Percentiles rank a stretch among this genome's conserved stretches.
Conservation (phyloP, 2,888 invertebrate species). For the Trachelus iudaicus region DNA sequence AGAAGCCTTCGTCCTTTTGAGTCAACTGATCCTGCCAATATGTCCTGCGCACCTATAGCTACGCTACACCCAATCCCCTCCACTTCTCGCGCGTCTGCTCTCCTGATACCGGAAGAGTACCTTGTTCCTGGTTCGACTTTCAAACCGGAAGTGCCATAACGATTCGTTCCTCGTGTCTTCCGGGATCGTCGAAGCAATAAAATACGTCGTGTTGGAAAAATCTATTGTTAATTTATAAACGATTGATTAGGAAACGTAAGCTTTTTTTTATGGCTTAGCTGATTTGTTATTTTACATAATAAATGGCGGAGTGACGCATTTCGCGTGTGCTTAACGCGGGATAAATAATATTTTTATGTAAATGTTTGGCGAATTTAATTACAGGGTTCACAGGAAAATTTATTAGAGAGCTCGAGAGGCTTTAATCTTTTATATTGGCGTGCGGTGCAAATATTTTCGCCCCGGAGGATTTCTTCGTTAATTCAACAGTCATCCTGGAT, state of each 20-base stretch:
- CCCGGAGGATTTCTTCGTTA: neutral
- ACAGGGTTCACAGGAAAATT: neutral
- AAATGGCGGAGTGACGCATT: no score
- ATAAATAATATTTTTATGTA: no score
- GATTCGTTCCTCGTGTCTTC: neutral
- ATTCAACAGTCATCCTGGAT: neutral
- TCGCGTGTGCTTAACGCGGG: no score
- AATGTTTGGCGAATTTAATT: no score
- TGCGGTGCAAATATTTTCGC: neutral
- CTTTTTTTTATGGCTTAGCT: neutral
- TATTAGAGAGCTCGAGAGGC: neutral
- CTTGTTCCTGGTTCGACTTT: neutral
- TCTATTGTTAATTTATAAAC: neutral
- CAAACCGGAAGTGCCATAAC: neutral
- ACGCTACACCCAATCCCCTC: neutral
- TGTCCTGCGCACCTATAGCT: neutral
- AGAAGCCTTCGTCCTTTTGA: neutral
- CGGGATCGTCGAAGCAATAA: neutral
- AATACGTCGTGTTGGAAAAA: neutral
- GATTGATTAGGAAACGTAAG: neutral
- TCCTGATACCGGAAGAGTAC: neutral
- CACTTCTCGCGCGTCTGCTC: neutral
- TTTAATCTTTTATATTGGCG: neutral
- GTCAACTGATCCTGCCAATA: neutral
- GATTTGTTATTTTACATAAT: no score